phyloP scores from a whole-genome alignment of 2,888 invertebrate species.

The Smittia aterrima region DNA sequence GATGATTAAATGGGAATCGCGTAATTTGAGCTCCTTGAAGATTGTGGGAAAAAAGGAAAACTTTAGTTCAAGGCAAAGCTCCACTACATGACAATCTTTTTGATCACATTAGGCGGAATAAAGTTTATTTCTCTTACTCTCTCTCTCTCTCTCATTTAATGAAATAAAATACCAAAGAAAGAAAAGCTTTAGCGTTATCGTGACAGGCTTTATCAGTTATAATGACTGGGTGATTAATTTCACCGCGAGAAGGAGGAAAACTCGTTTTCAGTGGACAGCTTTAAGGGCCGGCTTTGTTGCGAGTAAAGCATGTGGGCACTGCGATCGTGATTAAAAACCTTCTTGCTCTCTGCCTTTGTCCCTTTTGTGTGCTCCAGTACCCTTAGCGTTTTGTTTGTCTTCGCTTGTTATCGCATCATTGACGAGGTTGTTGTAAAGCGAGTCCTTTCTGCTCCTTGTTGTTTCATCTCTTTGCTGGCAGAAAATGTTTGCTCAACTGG shows the following conservation, averaged over 20 bases:
- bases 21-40: no score
- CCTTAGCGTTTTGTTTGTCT: slow-evolving; percentile 24
- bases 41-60: no score
- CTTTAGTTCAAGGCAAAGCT: no score
- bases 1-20: no score
- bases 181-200: background rate
- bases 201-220: background rate
- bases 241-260: background rate
- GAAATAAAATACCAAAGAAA: background rate
- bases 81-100: no score
- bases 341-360: background rate
- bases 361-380: slow-evolving; percentile 2
- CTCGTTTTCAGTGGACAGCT: background rate
- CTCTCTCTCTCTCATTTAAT: no score
- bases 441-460: background rate
- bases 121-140: no score
- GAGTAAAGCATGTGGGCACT: background rate
- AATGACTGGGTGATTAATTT: slow-evolving; percentile 21
- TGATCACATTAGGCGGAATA: no score
- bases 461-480: background rate
- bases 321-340: slow-evolving; percentile 18
- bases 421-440: slow-evolving; percentile 22
- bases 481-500: slow-evolving; percentile 17
- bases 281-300: background rate
- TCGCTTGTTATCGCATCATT: slow-evolving; percentile 28